A percentile compares a stretch with the other conserved stretches of the same genome.
phyloP scores from a whole-genome alignment of 2,888 invertebrate species.

The Drosophila borborema region DNA sequence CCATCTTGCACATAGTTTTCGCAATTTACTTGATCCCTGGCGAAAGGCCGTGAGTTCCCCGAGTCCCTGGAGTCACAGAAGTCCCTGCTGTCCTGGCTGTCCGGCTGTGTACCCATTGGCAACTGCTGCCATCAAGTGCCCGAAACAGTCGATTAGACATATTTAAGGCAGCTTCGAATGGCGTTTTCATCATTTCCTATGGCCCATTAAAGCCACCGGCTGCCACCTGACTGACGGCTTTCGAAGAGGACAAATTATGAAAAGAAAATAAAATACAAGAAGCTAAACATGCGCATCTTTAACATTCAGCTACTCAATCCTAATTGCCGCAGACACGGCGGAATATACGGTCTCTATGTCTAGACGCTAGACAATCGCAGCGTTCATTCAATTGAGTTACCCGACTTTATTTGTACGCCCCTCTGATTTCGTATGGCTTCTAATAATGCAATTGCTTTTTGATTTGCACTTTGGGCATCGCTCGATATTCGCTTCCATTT shows the following conservation, averaged over 20 bases:
- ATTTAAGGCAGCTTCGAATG: conserved; percentile 62
- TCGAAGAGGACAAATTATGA: conserved; percentile 16
- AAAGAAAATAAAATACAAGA: not conserved
- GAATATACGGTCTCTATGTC: conserved; percentile 35
- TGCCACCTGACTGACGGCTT: conserved; percentile 61
- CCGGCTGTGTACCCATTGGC: conserved; percentile 39
- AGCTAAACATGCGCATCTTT: conserved; percentile 8
- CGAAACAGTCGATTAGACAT: conserved; percentile 73
- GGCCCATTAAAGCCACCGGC: conserved; percentile 62
- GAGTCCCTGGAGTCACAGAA: conserved; percentile 19
- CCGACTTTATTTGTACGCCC: conserved; percentile 45
- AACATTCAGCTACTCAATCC: not conserved
- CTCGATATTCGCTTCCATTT: conserved; percentile 32
- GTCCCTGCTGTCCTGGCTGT: conserved; percentile 1
- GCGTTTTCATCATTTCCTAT: conserved; percentile 70
- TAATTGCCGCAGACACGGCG: conserved; percentile 36
- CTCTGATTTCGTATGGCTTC: conserved; percentile 53
- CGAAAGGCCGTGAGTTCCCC: conserved; percentile 45
- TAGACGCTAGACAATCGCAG: conserved; percentile 45
- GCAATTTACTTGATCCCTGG: conserved; percentile 84
- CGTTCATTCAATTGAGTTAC: conserved; percentile 44
- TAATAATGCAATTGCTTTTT: conserved; percentile 81
- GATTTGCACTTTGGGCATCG: conserved; percentile 62
- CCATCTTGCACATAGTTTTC: conserved; percentile 85
- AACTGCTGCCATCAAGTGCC: conserved; percentile 73